phyloP scores from a whole-genome alignment of 2,113 vertebrate species.

The Cnemophilus loriae region DNA sequence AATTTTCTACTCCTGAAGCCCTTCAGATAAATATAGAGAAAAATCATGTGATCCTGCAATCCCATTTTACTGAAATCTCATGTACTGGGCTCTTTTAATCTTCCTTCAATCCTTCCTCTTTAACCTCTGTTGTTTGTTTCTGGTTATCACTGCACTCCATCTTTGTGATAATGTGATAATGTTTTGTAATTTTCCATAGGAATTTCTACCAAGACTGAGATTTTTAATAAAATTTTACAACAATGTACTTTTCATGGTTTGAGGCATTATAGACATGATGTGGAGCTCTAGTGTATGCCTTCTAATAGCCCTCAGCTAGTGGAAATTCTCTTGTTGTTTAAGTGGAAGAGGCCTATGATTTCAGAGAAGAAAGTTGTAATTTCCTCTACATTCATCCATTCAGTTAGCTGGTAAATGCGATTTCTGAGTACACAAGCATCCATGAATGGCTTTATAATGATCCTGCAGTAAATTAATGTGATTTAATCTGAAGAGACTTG shows the following conservation, averaged over 20 bases:
- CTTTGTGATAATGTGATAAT: background rate
- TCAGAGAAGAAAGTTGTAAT: conserved; percentile 62
- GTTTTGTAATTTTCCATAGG: background rate
- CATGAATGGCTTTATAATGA: conserved; percentile 59
- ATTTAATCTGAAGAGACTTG: conserved; percentile 56
- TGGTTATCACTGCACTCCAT: background rate
- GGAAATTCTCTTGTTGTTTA: conserved; percentile 33
- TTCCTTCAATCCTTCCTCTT: background rate
- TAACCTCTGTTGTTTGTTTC: background rate
- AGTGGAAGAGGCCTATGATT: conserved; percentile 59
- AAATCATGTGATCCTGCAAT: background rate
- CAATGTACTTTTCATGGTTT: background rate
- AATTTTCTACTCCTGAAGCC: background rate
- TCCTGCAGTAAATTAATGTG: conserved; percentile 60
- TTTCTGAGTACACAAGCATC: conserved; percentile 56
- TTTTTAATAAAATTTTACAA: background rate
- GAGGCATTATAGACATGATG: background rate
- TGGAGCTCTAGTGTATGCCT: background rate
- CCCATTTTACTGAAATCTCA: background rate
- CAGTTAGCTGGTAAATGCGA: conserved; percentile 56
- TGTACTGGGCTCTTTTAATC: background rate
- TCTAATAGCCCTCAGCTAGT: background rate
- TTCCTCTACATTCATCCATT: conserved; percentile 55
- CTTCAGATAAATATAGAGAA: background rate
- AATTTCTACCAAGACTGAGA: background rate